Conservation (phyloP, 2,113 vertebrate genomes). For the Aleadryas rufinucha region DNA sequence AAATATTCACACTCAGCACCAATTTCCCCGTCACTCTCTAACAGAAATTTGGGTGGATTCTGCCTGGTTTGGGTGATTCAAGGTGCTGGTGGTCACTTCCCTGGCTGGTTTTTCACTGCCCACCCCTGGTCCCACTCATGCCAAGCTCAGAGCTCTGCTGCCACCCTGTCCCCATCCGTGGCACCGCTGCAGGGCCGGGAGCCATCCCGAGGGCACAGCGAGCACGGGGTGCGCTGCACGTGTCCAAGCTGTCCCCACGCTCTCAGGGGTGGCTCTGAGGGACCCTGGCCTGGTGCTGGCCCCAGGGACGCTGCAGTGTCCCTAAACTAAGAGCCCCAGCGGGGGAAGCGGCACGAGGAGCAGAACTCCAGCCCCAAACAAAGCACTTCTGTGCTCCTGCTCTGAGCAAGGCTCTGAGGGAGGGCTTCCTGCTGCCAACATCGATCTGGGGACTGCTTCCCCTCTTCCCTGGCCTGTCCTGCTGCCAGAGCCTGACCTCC, state of each 20-base stretch:
- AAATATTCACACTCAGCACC: fast-evolving
- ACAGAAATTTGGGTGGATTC: not conserved
- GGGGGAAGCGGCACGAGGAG: not conserved
- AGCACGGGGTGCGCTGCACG: fast-evolving
- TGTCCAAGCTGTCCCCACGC: not conserved
- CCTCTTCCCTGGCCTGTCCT: not conserved
- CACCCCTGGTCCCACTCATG: fast-evolving
- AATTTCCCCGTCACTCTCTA: fast-evolving
- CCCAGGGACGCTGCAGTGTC: not conserved
- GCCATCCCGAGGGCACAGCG: fast-evolving
- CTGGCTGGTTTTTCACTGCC: not conserved
- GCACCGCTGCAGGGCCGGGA: not conserved
- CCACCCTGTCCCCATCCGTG: fast-evolving
- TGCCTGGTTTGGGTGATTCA: not conserved
- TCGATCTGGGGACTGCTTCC: not conserved
- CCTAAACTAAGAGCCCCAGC: fast-evolving
- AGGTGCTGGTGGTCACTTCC: not conserved
- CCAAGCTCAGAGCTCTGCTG: not conserved
- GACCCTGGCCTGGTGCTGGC: not conserved
- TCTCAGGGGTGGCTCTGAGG: not conserved
- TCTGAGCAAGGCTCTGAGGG: not conserved
- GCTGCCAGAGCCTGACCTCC: not conserved
- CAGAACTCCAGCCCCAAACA: not conserved
- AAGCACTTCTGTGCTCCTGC: not conserved
- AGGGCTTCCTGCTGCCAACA: not conserved